Evolutionary conservation across 2,888 invertebrate genomes (phyloP).

Genomic region (Biston betularia): DNA sequence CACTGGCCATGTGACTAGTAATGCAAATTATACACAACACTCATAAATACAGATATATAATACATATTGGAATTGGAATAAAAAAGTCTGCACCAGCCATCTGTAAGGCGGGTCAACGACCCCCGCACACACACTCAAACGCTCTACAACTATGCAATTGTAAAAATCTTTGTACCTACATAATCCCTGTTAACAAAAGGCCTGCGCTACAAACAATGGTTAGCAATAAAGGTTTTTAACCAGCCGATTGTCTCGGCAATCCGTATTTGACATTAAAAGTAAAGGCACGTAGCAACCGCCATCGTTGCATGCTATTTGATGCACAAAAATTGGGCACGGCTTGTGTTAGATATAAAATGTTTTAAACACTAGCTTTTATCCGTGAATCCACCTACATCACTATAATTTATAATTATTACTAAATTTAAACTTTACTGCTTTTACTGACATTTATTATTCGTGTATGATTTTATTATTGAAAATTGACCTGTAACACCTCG

Average conservation of each 20-base stretch:
- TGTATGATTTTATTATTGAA: too few species aligned
- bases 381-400: neutral
- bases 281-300: slow-evolving; percentile 51
- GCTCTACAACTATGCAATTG: slow-evolving; percentile 55
- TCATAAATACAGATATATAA: slow-evolving; percentile 36
- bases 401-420: too few species aligned
- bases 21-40: slow-evolving; percentile 42
- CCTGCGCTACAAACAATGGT: slow-evolving; percentile 57
- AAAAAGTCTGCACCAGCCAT: slow-evolving; percentile 43
- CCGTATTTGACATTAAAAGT: slow-evolving; percentile 58
- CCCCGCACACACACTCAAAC: slow-evolving; percentile 22
- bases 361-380: too few species aligned
- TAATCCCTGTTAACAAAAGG: slow-evolving; percentile 56
- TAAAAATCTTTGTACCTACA: slow-evolving; percentile 52
- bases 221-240: slow-evolving; percentile 61
- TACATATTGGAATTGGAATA: slow-evolving; percentile 40
- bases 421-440: too few species aligned
- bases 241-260: slow-evolving; percentile 60
- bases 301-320: slow-evolving; percentile 51
- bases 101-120: slow-evolving; percentile 46
- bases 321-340: slow-evolving; percentile 50
- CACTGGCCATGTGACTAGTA: slow-evolving; percentile 34
- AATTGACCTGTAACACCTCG: too few species aligned
- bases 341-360: neutral
- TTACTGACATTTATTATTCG: too few species aligned